These are phyloP conservation scores for Atrina japonica DNA, from an alignment of 2,888 invertebrate species.

Conservation along the genomic window DNA sequence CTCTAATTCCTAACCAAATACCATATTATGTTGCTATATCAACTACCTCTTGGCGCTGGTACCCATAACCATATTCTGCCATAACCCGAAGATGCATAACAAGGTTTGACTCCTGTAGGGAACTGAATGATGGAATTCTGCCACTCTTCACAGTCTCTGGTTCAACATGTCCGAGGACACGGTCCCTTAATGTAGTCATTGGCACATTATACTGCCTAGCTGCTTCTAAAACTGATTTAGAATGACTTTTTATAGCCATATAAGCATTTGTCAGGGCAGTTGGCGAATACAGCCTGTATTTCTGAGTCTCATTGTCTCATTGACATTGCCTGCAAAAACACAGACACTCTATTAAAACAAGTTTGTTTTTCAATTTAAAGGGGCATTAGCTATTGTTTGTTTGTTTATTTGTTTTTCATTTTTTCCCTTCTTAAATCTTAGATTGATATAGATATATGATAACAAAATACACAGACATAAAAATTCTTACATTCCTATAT, in stretches of 20 bases:
- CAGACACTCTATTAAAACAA: too few relatives aligned
- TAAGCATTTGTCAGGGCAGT: conserved; percentile 1
- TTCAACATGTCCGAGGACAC: not conserved
- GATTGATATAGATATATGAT: too few relatives aligned
- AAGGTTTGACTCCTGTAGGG: not conserved
- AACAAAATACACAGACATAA: too few relatives aligned
- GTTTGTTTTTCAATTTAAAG: too few relatives aligned
- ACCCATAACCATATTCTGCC: not conserved
- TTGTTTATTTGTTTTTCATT: too few relatives aligned
- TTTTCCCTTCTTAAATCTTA: too few relatives aligned
- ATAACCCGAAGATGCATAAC: too few relatives aligned
- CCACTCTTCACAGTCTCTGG: conserved; percentile 1
- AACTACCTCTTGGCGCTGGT: not conserved
- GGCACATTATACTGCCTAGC: not conserved
- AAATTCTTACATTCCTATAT: too few relatives aligned
- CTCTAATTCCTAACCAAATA: not conserved
- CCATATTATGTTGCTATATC: not conserved
- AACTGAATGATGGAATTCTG: not conserved
- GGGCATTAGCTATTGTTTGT: too few relatives aligned
- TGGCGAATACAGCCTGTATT: not conserved
- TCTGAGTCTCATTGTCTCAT: not conserved
- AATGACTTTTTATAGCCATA: not conserved
- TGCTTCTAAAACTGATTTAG: not conserved
- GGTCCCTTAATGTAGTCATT: not conserved
- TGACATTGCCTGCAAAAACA: too few relatives aligned